Percentiles rank a stretch among this genome's conserved stretches.
phyloP scores from a whole-genome alignment of 2,888 invertebrate genomes.

The Aphrophora alni region DNA sequence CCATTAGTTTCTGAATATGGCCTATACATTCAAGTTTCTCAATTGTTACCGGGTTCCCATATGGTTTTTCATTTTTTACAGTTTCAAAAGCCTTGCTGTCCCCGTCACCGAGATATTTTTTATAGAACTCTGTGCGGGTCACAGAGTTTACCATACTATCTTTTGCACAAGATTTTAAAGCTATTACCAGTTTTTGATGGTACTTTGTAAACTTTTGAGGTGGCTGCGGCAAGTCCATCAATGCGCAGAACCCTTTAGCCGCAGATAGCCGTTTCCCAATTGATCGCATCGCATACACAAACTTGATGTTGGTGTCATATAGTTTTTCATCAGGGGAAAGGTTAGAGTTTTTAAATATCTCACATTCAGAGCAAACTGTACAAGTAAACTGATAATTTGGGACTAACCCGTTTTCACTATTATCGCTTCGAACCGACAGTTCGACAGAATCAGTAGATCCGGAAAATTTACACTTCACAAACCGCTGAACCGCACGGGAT shows the following conservation, averaged over 20 bases:
- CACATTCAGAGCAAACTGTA: background rate
- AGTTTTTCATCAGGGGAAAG: background rate
- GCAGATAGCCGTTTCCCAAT: background rate
- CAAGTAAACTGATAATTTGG: background rate
- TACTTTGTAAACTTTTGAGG: background rate
- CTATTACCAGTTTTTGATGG: background rate
- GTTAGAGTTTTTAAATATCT: background rate
- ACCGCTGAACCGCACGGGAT: no score
- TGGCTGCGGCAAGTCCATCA: no score
- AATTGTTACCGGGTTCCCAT: no score
- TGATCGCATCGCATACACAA: background rate
- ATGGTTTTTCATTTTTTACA: no score
- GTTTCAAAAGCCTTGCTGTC: no score
- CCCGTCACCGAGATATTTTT: no score
- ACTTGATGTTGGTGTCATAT: background rate
- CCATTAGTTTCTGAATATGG: no score
- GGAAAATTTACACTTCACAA: background rate
- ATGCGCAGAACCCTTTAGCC: no score
- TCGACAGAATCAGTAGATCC: background rate
- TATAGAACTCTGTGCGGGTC: no score
- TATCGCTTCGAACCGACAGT: background rate
- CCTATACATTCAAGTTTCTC: no score
- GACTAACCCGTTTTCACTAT: background rate
- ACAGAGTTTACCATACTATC: background rate
- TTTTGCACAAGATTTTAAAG: background rate